Evolutionary conservation across 2,113 vertebrate species (phyloP).

Genomic region (Rhinopomastus cyanomelas): DNA sequence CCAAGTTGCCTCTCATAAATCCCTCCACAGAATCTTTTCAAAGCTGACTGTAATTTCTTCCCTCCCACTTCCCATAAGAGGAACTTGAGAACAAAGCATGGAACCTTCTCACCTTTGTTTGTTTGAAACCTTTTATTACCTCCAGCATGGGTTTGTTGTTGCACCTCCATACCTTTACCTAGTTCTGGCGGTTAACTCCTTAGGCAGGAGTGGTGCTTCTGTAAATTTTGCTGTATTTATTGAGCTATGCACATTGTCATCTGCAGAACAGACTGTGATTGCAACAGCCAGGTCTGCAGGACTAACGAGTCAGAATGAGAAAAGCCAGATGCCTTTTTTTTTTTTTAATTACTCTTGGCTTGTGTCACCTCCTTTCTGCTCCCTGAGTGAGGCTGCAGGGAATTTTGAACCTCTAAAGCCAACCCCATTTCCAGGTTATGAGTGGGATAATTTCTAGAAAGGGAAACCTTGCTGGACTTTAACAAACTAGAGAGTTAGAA

Average conservation of each 20-base stretch:
- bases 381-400: not conserved
- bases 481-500: not conserved
- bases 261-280: not conserved
- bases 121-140: not conserved
- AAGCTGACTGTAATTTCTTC: not conserved
- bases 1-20: not conserved
- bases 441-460: not conserved
- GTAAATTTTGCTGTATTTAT: not conserved
- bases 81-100: not conserved
- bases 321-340: not conserved
- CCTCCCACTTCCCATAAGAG: not conserved
- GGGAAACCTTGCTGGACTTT: not conserved
- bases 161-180: not conserved
- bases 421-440: not conserved
- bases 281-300: not conserved
- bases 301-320: constrained; percentile 3
- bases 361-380: not conserved
- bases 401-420: not conserved
- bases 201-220: not conserved
- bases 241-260: not conserved
- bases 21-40: not conserved
- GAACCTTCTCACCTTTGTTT: not conserved
- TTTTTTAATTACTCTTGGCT: not conserved
- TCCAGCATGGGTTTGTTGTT: not conserved
- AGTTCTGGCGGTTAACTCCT: not conserved